phyloP scores from a whole-genome alignment of 2,888 invertebrate genomes.

The Himalopsyche kuldschensis region DNA sequence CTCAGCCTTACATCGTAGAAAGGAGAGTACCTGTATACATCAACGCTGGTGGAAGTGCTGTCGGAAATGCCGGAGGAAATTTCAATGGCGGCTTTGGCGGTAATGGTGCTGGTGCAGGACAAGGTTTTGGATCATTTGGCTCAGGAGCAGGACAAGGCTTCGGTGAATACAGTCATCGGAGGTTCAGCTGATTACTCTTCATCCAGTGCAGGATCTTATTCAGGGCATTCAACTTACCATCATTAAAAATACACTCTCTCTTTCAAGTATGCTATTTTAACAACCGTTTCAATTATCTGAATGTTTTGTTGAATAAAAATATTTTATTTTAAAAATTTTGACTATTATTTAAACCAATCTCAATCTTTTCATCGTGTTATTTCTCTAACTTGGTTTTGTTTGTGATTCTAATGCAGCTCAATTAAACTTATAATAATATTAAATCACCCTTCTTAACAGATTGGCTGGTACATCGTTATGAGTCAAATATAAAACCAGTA shows the following conservation, averaged over 20 bases:
- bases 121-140: conserved; percentile 4
- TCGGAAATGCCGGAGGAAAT: neutral
- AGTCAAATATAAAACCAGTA: too few relatives aligned
- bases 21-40: conserved; percentile 28
- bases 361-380: too few relatives aligned
- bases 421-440: too few relatives aligned
- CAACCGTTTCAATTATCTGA: too few relatives aligned
- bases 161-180: conserved; percentile 6
- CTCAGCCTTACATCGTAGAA: conserved; percentile 36
- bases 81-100: neutral
- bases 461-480: too few relatives aligned
- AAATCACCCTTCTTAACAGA: too few relatives aligned
- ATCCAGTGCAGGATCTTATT: neutral
- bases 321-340: too few relatives aligned
- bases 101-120: conserved; percentile 1
- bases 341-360: too few relatives aligned
- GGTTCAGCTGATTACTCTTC: neutral
- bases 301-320: too few relatives aligned
- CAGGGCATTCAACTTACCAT: neutral
- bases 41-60: neutral
- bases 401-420: too few relatives aligned
- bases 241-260: neutral
- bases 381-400: too few relatives aligned
- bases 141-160: conserved; percentile 10
- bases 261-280: too few relatives aligned